Evolutionary conservation across 2,113 vertebrate species (phyloP).

Genomic region (Rattus rattus): DNA sequence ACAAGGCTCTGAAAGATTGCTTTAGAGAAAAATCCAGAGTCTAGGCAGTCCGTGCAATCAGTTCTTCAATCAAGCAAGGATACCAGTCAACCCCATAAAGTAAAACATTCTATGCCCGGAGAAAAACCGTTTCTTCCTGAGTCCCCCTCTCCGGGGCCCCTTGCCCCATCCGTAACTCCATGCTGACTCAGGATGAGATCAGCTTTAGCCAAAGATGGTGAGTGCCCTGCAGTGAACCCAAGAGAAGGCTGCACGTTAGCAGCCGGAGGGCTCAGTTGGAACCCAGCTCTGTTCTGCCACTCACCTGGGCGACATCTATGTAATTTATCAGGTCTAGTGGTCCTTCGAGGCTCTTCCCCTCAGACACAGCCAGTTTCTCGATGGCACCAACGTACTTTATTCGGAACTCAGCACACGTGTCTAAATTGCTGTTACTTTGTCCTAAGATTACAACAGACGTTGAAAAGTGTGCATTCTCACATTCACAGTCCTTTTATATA

Average conservation of each 20-base stretch:
- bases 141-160: background rate
- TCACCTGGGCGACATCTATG: conserved; percentile 97
- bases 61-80: background rate
- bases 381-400: conserved; percentile 97
- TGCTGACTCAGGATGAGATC: background rate
- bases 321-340: conserved; percentile 97
- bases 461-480: background rate
- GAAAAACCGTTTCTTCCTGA: background rate
- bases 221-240: background rate
- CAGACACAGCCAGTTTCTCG: conserved; percentile 92
- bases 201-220: background rate
- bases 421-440: conserved; percentile 93
- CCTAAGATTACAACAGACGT: conserved; percentile 75
- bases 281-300: background rate
- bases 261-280: background rate
- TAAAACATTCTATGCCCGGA: background rate
- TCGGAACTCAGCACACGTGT: conserved; percentile 95
- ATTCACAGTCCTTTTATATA: background rate
- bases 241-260: background rate
- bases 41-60: background rate
- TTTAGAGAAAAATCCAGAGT: background rate
- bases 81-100: no score
- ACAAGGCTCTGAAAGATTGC: no score
- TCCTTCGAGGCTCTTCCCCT: conserved; percentile 93
- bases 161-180: accelerated